Base-by-base conservation (phyloP, 2,113 vertebrate genomes). In the Paracanthobrama guichenoti region DNA sequence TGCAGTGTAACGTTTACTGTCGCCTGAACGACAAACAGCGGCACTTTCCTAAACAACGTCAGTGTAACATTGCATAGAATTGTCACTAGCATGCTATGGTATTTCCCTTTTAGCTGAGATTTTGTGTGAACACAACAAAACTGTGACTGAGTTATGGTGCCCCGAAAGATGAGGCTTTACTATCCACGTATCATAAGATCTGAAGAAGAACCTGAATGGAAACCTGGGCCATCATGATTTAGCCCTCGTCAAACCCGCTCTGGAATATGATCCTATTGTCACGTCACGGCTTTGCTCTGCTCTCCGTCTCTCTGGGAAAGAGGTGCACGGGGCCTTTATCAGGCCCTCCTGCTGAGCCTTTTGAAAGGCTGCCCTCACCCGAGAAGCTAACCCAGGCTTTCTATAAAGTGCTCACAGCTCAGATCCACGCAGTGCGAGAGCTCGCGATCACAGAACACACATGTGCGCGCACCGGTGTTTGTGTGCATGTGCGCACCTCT, bases 1-100 rank as follows among this genome's bases (percentile, higher is more conserved):
- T 86, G 90, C 92, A 89, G 91, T 92, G 91, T 93, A 93, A 91
- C 92, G 92, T 93, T 93, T 93, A 90, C 90, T 92, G 84, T 88
- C 90, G 85, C 90, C 89, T 86, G 89, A 93, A 92, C 53, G 44
- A 77, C 77, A 82, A 71, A 48, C 46, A 55, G 35, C 50, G 31
- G 24, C 35, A 10, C 90, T 89, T 91, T 93, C 87, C 86, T 88
- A 77, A 82, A 86, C 87, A 89, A 81, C 59, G 2, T 13, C 4
- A 7, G 42, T 80, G 64, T 39, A 81, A 81, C 44, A 81, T 79
- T 8, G n/a, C 42, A 64, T 7, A 20, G 39, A 79, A 48, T 81
- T 81, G 62, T 81, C 79, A 81, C 64, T n/a, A 42, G 44, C 22
- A n/a, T 8, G 13, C 60, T 22, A 14, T 46, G 53, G 64, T 24